Conservation (phyloP, 2,888 invertebrate genomes). For the Melieria crassipennis region DNA sequence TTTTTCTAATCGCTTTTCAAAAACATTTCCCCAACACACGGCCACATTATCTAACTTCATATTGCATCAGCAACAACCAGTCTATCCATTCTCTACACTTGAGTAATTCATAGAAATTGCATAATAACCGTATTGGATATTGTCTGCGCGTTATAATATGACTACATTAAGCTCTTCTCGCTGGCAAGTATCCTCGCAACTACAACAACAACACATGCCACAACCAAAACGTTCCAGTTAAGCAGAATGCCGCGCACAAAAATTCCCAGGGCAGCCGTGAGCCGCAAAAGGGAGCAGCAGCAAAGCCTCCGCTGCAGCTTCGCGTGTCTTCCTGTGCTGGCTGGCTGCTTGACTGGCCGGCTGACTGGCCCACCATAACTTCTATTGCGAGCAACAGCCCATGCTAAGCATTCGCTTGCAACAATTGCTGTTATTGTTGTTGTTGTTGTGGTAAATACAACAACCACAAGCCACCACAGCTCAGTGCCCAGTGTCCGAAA, state of each 20-base stretch:
- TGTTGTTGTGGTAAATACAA: no score
- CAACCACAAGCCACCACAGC: no score
- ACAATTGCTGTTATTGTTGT: no score
- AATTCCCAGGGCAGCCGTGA: constrained; percentile 20
- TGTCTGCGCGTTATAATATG: constrained; percentile 45
- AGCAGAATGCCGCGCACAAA: constrained; percentile 14
- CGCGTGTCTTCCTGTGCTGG: neutral
- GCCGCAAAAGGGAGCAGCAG: neutral
- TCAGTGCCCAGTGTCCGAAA: no score
- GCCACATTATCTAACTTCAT: no score
- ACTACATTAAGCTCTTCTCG: constrained; percentile 32
- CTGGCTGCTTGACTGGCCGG: constrained; percentile 10
- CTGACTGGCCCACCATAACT: neutral
- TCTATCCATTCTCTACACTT: no score
- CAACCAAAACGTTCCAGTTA: constrained; percentile 6
- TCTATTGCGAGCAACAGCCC: no score
- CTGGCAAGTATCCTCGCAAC: constrained; percentile 4
- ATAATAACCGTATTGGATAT: constrained; percentile 47
- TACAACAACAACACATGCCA: constrained; percentile 20
- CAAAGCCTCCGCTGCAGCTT: neutral
- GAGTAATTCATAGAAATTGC: constrained; percentile 39
- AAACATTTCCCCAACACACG: no score
- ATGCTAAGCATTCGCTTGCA: no score
- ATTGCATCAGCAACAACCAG: no score
- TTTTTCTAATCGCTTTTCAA: no score